A percentile compares a stretch with the other conserved stretches of the same genome.
phyloP scores from a whole-genome alignment of 2,797 vertebrate genomes.

The Apogon talboti region DNA sequence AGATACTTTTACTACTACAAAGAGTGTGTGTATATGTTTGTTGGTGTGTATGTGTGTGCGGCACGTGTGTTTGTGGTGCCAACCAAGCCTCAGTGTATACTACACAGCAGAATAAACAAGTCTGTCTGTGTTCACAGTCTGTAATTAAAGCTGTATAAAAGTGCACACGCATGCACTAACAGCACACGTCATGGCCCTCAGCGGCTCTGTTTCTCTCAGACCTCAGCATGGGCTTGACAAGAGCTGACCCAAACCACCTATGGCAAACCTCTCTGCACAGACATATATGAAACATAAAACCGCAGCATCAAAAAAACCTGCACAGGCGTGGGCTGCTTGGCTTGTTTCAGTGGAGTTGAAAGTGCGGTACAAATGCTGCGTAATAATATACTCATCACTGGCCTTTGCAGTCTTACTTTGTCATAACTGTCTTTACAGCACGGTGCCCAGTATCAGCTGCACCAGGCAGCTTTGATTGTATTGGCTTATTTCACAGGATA shows the following conservation, averaged over 20 bases:
- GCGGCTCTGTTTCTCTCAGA: conserved; percentile 56
- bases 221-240: conserved; percentile 65
- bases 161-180: conserved; percentile 76
- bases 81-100: conserved; percentile 73
- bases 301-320: conserved; percentile 24
- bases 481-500: conserved; percentile 48
- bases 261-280: conserved; percentile 38
- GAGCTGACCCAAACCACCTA: conserved; percentile 68
- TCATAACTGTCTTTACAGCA: conserved; percentile 33
- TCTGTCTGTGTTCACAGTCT: conserved; percentile 77
- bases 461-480: conserved; percentile 46
- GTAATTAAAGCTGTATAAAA: conserved; percentile 83
- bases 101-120: conserved; percentile 79
- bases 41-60: conserved; percentile 29
- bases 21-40: conserved; percentile 47
- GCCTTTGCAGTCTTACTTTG: conserved; percentile 29
- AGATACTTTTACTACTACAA: conserved; percentile 70
- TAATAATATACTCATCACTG: conserved; percentile 43
- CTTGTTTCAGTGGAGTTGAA: conserved; percentile 15
- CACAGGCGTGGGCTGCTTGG: conserved; percentile 1
- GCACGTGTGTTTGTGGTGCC: conserved; percentile 72
- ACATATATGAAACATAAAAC: conserved; percentile 55
- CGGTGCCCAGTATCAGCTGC: conserved; percentile 21
- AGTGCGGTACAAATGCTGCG: conserved; percentile 38
- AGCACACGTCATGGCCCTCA: conserved; percentile 71